These are phyloP conservation scores for Harpagoxenus sublaevis DNA, from an alignment of 2,888 invertebrate species.

Conservation along the genomic window DNA sequence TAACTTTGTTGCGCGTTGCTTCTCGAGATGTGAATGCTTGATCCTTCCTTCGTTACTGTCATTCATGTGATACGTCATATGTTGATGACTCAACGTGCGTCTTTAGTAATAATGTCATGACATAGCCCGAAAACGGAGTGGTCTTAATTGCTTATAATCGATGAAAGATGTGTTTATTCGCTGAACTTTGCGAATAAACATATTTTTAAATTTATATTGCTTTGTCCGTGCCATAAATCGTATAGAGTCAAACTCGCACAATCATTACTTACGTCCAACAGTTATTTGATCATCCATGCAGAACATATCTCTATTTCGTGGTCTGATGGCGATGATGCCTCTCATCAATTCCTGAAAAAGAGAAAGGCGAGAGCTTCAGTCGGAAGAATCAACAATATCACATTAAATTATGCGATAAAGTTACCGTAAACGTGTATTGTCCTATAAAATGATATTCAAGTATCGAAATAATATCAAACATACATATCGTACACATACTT, in stretches of 20 bases:
- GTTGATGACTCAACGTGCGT: neutral
- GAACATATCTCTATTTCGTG: slow-evolving; percentile 53
- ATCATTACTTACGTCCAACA: slow-evolving; percentile 61
- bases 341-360: slow-evolving; percentile 69
- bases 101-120: neutral
- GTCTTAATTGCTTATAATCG: neutral
- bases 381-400: neutral
- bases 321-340: slow-evolving; percentile 5
- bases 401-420: slow-evolving; percentile 2
- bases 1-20: slow-evolving; percentile 67
- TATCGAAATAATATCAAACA: slow-evolving; percentile 38
- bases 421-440: neutral
- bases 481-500: neutral
- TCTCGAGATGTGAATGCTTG: slow-evolving; percentile 51
- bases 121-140: neutral
- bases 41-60: slow-evolving; percentile 54
- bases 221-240: slow-evolving; percentile 33
- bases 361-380: neutral
- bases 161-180: neutral
- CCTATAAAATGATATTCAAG: slow-evolving; percentile 42
- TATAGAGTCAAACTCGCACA: neutral
- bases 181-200: neutral
- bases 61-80: neutral
- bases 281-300: slow-evolving; percentile 64
- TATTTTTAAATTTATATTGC: neutral